These are phyloP conservation scores for Nettapus auritus DNA, from an alignment of 2,113 vertebrate species.

Conservation along the genomic window DNA sequence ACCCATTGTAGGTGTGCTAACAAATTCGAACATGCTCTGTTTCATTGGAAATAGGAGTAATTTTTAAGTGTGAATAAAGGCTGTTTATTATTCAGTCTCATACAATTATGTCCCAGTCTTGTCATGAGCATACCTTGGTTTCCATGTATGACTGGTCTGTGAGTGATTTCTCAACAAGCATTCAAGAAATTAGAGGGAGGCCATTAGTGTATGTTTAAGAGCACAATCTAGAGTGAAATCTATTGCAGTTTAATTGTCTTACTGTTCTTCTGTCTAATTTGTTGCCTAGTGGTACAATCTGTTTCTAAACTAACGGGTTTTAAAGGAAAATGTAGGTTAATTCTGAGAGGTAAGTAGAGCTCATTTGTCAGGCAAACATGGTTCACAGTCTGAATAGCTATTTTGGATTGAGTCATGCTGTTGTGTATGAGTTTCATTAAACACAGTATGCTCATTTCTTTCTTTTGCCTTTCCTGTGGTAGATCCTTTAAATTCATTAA, in stretches of 20 bases:
- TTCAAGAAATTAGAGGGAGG: background rate
- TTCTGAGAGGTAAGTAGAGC: background rate
- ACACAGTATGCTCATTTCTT: background rate
- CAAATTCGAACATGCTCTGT: background rate
- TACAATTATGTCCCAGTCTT: background rate
- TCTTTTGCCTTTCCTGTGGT: background rate
- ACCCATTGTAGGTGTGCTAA: background rate
- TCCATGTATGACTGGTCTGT: background rate
- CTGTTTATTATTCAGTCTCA: background rate
- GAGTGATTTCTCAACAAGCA: background rate
- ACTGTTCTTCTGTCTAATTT: constrained; percentile 38
- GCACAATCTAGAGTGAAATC: constrained; percentile 10
- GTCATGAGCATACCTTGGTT: background rate
- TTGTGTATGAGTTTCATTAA: background rate
- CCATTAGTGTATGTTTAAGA: background rate
- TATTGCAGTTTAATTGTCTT: constrained; percentile 18
- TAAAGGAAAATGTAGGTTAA: constrained; percentile 8
- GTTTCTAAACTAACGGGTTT: constrained; percentile 37
- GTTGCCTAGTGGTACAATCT: constrained; percentile 1
- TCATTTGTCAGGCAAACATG: background rate
- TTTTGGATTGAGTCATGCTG: background rate
- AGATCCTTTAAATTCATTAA: background rate
- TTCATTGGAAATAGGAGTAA: background rate
- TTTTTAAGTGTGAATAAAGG: background rate
- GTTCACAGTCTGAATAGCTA: background rate